These are phyloP conservation scores for Arbacia lixula DNA, from an alignment of 53 echinoderm and acorn worm species.

Conservation along the genomic window DNA sequence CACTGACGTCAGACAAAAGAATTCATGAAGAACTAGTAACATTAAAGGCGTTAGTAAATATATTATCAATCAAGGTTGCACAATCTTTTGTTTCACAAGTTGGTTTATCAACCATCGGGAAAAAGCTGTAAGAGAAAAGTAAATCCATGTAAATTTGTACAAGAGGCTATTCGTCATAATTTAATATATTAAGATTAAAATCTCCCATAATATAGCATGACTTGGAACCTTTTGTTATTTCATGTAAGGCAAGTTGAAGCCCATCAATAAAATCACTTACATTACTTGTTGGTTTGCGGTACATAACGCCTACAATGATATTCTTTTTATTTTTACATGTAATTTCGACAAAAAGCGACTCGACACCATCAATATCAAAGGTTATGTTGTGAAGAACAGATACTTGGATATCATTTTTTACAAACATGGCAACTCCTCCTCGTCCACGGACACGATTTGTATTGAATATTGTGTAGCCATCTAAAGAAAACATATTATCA, in stretches of 20 bases:
- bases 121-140: no score
- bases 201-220: conserved; percentile 10
- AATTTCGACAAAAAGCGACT: neutral
- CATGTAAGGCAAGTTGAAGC: no score
- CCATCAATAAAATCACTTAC: conserved; percentile 4
- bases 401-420: neutral
- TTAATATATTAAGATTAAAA: neutral
- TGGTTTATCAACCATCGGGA: no score
- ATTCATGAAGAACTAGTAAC: neutral
- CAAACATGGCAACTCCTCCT: neutral
- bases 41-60: no score
- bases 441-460: neutral
- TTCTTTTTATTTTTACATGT: neutral
- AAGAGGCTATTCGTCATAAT: neutral
- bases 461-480: neutral
- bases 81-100: no score
- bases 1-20: neutral
- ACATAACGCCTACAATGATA: neutral
- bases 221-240: neutral
- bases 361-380: neutral
- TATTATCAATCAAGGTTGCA: no score
- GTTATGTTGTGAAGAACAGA: neutral
- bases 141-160: no score
- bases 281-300: neutral
- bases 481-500: neutral